These are phyloP conservation scores for Pemphigus obesinymphae DNA, from an alignment of 1,140 invertebrate genomes.

Conservation along the genomic window DNA sequence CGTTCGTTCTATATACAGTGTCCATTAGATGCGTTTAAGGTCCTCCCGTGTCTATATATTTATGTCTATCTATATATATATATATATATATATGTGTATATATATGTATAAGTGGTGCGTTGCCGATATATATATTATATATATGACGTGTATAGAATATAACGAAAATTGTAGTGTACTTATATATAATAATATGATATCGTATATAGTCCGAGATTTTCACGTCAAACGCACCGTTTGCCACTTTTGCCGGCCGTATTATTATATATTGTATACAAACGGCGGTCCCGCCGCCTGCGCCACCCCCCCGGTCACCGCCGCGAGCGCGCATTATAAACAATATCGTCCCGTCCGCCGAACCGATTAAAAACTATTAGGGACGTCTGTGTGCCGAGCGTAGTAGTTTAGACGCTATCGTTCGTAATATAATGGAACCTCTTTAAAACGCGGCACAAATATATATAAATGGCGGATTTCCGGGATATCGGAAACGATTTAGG, in stretches of 20 bases:
- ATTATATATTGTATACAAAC: not conserved
- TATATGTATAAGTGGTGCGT: not conserved
- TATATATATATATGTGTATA: not conserved
- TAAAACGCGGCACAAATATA: not conserved
- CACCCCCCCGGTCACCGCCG: too few relatives aligned
- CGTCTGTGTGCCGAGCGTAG: not conserved
- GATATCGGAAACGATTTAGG: constrained; percentile 2
- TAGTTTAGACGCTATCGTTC: not conserved
- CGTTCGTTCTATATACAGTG: not conserved
- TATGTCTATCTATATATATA: not conserved
- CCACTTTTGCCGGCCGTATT: not conserved
- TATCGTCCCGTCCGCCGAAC: not conserved
- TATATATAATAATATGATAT: not conserved
- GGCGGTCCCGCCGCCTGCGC: not conserved
- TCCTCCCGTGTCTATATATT: not conserved
- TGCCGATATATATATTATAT: not conserved
- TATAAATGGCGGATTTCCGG: constrained; percentile 9
- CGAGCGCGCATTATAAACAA: constrained; percentile 6
- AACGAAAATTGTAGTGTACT: not conserved
- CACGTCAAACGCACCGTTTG: constrained; percentile 37
- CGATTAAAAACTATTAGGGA: constrained; percentile 37
- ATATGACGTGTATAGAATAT: not conserved
- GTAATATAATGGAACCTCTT: not conserved
- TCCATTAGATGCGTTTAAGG: constrained; percentile 38
- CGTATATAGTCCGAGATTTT: constrained; percentile 15